These are phyloP conservation scores for Metellina segmentata DNA, from an alignment of 2,888 invertebrate species.

Conservation along the genomic window DNA sequence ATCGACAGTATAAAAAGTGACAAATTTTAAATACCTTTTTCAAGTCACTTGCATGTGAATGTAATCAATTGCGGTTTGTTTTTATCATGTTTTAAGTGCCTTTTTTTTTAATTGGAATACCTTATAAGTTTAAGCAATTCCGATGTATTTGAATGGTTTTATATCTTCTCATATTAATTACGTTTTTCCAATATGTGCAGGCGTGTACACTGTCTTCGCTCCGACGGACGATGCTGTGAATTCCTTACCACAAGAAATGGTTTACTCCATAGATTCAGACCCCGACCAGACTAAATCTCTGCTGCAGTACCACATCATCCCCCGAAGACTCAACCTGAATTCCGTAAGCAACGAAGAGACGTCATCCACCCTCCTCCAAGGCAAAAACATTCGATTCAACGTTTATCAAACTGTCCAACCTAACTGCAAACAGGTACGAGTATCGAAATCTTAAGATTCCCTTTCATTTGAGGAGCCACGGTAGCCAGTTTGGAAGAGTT, in stretches of 20 bases:
- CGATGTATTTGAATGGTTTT: too few relatives aligned
- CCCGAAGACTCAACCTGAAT: slow-evolving; percentile 64
- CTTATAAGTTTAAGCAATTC: too few relatives aligned
- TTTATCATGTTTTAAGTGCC: too few relatives aligned
- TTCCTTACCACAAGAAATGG: slow-evolving; percentile 75
- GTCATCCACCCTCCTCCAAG: slow-evolving; percentile 68
- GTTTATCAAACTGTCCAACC: slow-evolving; percentile 49
- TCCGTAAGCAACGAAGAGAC: slow-evolving; percentile 76
- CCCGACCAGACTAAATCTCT: slow-evolving; percentile 71
- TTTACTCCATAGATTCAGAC: slow-evolving; percentile 70
- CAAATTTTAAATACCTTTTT: too few relatives aligned
- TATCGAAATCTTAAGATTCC: not conserved
- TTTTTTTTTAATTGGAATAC: too few relatives aligned
- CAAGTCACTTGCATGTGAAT: too few relatives aligned
- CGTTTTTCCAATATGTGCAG: slow-evolving; percentile 17
- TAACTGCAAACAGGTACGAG: slow-evolving; percentile 56
- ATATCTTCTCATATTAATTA: not conserved
- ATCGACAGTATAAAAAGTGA: too few relatives aligned
- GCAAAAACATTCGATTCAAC: slow-evolving; percentile 76
- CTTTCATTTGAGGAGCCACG: too few relatives aligned
- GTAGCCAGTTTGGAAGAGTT: too few relatives aligned
- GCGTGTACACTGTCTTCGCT: slow-evolving; percentile 77
- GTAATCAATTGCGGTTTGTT: too few relatives aligned
- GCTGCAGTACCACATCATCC: slow-evolving; percentile 77
- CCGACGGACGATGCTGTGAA: slow-evolving; percentile 77